Conservation (phyloP, 2,797 vertebrate species). For the Myiotriccus ornatus region DNA sequence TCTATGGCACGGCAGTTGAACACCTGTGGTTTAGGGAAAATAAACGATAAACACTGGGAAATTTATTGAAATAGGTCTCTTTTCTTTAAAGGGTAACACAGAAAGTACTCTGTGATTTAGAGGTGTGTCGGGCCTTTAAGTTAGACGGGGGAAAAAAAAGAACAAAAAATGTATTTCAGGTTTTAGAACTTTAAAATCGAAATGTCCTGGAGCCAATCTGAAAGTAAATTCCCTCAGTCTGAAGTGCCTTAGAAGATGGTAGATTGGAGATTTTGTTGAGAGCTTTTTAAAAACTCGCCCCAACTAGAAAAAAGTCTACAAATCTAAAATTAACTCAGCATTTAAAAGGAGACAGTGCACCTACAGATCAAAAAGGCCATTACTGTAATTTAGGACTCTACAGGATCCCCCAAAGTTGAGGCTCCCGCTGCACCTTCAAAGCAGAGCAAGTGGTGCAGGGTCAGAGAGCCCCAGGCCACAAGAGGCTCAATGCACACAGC, state of each 20-base stretch:
- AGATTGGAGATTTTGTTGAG: not conserved
- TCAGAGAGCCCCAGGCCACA: not conserved
- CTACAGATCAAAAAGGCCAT: not conserved
- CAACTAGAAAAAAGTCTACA: not conserved
- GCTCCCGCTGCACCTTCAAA: not conserved
- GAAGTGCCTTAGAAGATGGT: not conserved
- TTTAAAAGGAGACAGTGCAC: not conserved
- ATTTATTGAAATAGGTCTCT: not conserved
- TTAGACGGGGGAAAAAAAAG: not conserved
- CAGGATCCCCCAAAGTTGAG: not conserved
- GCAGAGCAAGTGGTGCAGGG: not conserved
- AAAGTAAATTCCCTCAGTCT: not conserved
- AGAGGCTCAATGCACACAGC: too few relatives aligned
- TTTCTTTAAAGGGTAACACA: not conserved
- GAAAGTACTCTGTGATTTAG: not conserved
- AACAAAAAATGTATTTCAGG: not conserved
- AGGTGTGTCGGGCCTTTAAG: not conserved
- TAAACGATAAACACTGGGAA: not conserved
- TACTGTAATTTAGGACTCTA: not conserved
- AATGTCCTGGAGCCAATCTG: not conserved
- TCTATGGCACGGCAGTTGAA: slow-evolving; percentile 92
- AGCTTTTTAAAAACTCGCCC: not conserved
- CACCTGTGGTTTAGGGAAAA: slow-evolving; percentile 73
- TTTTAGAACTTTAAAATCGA: not conserved
- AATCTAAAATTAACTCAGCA: not conserved